phyloP scores from a whole-genome alignment of 1,140 invertebrate genomes.

The Pogonomyrmex californicus region DNA sequence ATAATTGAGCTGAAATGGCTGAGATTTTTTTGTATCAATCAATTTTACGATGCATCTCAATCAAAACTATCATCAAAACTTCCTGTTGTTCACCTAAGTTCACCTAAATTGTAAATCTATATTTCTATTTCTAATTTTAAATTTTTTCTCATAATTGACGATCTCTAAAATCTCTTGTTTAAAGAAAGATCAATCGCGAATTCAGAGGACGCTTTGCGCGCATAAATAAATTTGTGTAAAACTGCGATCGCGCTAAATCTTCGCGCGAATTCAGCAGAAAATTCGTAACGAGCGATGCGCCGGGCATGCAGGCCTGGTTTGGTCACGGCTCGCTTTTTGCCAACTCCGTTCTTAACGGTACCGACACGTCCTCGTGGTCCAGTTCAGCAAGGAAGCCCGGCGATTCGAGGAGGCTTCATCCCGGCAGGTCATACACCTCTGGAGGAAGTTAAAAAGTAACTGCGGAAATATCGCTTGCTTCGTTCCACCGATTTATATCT shows the following conservation, averaged over 20 bases:
- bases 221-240: background rate
- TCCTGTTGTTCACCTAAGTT: background rate
- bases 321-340: conserved; percentile 75
- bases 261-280: conserved; percentile 55
- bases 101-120: background rate
- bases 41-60: background rate
- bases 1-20: background rate
- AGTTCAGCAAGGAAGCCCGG: conserved; percentile 71
- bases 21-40: background rate
- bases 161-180: background rate
- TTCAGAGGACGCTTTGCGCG: background rate
- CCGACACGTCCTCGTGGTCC: conserved; percentile 77
- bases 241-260: background rate
- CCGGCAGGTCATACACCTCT: conserved; percentile 68
- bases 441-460: conserved; percentile 59
- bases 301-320: conserved; percentile 64
- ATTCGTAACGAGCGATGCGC: conserved; percentile 63
- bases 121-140: no score
- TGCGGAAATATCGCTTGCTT: background rate
- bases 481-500: background rate
- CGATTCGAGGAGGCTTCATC: conserved; percentile 60
- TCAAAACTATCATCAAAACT: background rate
- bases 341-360: conserved; percentile 76
- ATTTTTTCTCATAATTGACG: background rate
- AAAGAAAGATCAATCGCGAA: background rate